Base-by-base conservation (phyloP, 2,888 invertebrate species). In the Oxyteleia sp. region DNA sequence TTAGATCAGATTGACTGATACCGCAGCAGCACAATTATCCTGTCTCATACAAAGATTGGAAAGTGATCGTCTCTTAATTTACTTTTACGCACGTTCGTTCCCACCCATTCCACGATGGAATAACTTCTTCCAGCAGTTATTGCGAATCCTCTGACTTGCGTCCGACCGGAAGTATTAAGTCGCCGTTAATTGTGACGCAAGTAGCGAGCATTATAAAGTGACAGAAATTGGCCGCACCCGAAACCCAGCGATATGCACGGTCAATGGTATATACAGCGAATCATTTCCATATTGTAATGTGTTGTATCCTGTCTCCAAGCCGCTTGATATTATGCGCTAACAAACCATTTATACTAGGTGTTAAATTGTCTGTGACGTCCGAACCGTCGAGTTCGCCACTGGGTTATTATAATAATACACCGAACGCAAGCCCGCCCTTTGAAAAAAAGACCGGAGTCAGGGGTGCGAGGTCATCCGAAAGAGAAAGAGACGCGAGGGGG, bases 331-430 rank as follows among this genome's bases (percentile, higher is more conserved):
- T 92, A 90, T 92, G 90, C 91, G 91, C 87, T 92, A 90, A 91
- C 91, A 91, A 92, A 91, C 92, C 93, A 92, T 92, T 92, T 92
- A 91, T 89, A 87, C 91, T 93, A 93, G 93, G 93, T 93, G 93
- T 93, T 92, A 91, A 93, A 93, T 92, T 92, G 93, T 90, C 92
- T 92, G 93, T 92, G 92, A 93, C 92, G 92, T 90, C 87, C 88
- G 88, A 91, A 89, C 88, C 87, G 87, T 88, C 85, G 85, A 76
- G 78, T 78, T 74, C 79, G 83, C 84, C 81, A 74, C 81, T 80
- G 80, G 81, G 82, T 83, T 82, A 85, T 79, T 78, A 85, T 84
- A 79, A 80, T 85, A 76, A 81, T 69, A 20, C 59, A 26, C 38
- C 66, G 66, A 57, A 43, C 51, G 66, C 59, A 66, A 61, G 74